phyloP scores from a whole-genome alignment of 1,140 invertebrate species.

The Rhysida immarginata region DNA sequence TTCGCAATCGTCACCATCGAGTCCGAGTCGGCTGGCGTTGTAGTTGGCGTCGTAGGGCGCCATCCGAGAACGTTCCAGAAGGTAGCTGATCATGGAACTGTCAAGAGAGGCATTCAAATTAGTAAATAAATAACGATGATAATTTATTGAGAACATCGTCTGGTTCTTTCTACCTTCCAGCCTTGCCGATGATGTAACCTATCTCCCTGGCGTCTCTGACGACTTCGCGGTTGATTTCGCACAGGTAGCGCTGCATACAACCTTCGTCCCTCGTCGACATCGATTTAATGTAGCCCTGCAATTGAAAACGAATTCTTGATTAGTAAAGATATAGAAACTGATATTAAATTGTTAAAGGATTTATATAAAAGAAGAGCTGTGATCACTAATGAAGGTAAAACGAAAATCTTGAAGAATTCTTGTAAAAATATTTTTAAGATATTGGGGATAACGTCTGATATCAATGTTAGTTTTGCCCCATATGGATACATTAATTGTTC shows the following conservation, averaged over 20 bases:
- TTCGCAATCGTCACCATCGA: conserved; percentile 65
- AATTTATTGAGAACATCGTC: not conserved
- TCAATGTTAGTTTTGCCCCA: too few species aligned
- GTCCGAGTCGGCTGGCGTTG: conserved; percentile 62
- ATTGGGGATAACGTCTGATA: too few species aligned
- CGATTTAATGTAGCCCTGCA: conserved; percentile 61
- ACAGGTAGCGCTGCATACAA: conserved; percentile 65
- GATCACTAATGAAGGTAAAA: too few species aligned
- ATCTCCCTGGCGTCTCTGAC: conserved; percentile 57
- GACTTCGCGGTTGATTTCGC: conserved; percentile 75
- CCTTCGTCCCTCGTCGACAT: conserved; percentile 60
- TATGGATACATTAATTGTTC: too few species aligned
- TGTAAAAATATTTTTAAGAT: too few species aligned
- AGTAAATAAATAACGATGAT: conserved; percentile 5
- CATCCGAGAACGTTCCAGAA: conserved; percentile 52
- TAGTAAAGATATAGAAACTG: too few species aligned
- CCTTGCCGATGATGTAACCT: conserved; percentile 73
- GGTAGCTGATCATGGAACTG: conserved; percentile 69
- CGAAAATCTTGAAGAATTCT: too few species aligned
- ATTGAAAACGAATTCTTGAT: not conserved
- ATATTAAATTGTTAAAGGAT: too few species aligned
- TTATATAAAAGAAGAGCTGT: too few species aligned
- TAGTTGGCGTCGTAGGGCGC: conserved; percentile 61
- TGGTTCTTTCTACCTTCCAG: too few species aligned
- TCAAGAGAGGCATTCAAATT: conserved; percentile 18